Percentiles rank a stretch among this genome's conserved stretches.
Evolutionary conservation across 64 coral and sea anemone genomes (phyloP).

Genomic region (Actinia equina): DNA sequence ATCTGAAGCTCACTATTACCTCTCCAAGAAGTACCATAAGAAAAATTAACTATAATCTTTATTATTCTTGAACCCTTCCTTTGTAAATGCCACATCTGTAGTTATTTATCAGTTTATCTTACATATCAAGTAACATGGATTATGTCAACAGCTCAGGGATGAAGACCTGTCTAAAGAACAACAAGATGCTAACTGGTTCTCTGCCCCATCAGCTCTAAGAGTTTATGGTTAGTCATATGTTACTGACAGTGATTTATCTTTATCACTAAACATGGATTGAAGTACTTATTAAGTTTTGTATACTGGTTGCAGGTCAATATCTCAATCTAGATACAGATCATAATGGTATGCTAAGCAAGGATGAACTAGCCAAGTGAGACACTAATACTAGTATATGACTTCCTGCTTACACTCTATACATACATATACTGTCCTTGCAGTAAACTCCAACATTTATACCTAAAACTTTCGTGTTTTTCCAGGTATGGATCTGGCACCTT

Average conservation of each 20-base stretch:
- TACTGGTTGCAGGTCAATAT: conserved; percentile 75
- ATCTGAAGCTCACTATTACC: too few species aligned
- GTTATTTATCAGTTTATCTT: too few species aligned
- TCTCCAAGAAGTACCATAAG: too few species aligned
- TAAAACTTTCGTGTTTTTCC: neutral
- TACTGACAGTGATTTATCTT: neutral
- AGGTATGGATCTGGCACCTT: conserved; percentile 98
- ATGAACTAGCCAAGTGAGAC: conserved; percentile 84
- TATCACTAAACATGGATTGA: neutral
- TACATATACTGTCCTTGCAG: too few species aligned
- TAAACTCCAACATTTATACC: too few species aligned
- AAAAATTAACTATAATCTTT: too few species aligned
- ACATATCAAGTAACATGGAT: too few species aligned
- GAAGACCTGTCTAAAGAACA: conserved; percentile 98
- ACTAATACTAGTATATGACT: neutral
- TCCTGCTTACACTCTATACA: too few species aligned
- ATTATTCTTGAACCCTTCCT: too few species aligned
- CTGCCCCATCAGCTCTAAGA: conserved; percentile 92
- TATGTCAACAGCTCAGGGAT: conserved; percentile 72
- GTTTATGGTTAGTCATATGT: conserved; percentile 50
- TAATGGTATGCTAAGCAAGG: conserved; percentile 99
- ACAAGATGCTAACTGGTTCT: conserved; percentile 99
- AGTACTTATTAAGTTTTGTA: neutral
- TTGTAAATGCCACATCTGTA: too few species aligned
- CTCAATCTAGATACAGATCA: conserved; percentile 98